Evolutionary conservation across 2,888 invertebrate genomes (phyloP).

Genomic region (Carpatolechia fugitivella): DNA sequence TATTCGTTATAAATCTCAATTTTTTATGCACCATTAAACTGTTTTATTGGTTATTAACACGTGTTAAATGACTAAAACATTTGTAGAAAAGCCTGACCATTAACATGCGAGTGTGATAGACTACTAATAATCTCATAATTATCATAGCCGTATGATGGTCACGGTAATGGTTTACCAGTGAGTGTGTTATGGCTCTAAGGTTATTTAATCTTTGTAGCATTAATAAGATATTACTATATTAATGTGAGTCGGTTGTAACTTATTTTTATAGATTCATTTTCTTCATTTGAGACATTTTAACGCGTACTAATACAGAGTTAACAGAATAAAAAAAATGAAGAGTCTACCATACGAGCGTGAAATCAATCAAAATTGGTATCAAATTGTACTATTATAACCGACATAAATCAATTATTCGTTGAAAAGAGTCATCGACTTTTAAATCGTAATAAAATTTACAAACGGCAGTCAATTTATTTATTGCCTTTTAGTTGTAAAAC

Average conservation of each 20-base stretch:
- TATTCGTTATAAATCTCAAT: constrained; percentile 74
- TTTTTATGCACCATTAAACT: constrained; percentile 77
- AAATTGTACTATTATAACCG: constrained; percentile 68
- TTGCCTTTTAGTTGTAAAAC: constrained; percentile 77
- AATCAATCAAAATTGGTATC: constrained; percentile 20
- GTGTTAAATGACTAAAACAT: constrained; percentile 73
- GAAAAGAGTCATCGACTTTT: constrained; percentile 74
- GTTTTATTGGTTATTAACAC: constrained; percentile 79
- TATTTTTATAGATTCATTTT: not conserved
- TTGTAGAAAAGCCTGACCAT: constrained; percentile 70
- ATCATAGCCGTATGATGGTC: not conserved
- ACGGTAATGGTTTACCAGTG: constrained; percentile 35
- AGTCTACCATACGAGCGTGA: too few relatives aligned
- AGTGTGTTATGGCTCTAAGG: not conserved
- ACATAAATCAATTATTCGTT: constrained; percentile 75
- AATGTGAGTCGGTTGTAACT: not conserved
- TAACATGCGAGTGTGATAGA: constrained; percentile 58
- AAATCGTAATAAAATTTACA: constrained; percentile 78
- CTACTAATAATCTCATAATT: constrained; percentile 33
- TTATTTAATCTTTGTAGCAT: not conserved
- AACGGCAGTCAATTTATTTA: constrained; percentile 78
- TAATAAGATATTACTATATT: not conserved
- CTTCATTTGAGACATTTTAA: too few relatives aligned
- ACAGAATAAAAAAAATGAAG: too few relatives aligned
- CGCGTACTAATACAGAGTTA: too few relatives aligned